Evolutionary conservation across 2,113 vertebrate species (phyloP), one percentile per base, ranked within the genome.

Genomic region (Platycercus adscitus): DNA sequence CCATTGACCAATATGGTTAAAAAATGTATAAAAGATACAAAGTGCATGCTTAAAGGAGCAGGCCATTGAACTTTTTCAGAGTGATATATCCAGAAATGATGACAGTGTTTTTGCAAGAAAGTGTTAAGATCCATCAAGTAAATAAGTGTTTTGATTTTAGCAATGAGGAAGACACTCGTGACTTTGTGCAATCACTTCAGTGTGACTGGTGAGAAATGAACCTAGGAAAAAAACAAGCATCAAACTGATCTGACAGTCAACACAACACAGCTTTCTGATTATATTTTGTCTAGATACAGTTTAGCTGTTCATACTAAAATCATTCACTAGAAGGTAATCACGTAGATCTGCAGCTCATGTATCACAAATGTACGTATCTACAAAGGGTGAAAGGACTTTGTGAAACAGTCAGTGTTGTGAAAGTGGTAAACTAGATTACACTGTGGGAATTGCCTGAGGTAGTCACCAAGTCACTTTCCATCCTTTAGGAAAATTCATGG

Each of bases 111-210:
- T 81, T 91, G 37, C 33, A 75, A 89, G 25, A 68, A 91, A 75
- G 33, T 58, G 52, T 91, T 87, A 79, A 84, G 43, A 31, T 79
- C 35, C 55, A 68, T 71, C 43, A 96, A 81, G 75, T 79, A 96
- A 94, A 92, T 44, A 94, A 39, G 35, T 87, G 69, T 35, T 91
- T 91, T 87, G 55, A 68, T 79, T 93, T 89, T 72, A 82, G 26
- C 52, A 81, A 76, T 56, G 61, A 93, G 87, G 56, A 52, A 76
- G 11, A 94, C 85, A 82, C 52, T 26, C 80, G 70, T 80, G 75
- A 93, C 92, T 91, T 91, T 31, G 14, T 69, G 41, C 66, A 89
- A 91, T 65, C 35, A 43, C 89, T 85, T 79, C 19, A 47, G 61
- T 64, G 35, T 89, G 61, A 55, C 29, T 91, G 33, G 66, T 85